phyloP scores from a whole-genome alignment of 2,888 invertebrate species.

The Drosophila niveifrons region DNA sequence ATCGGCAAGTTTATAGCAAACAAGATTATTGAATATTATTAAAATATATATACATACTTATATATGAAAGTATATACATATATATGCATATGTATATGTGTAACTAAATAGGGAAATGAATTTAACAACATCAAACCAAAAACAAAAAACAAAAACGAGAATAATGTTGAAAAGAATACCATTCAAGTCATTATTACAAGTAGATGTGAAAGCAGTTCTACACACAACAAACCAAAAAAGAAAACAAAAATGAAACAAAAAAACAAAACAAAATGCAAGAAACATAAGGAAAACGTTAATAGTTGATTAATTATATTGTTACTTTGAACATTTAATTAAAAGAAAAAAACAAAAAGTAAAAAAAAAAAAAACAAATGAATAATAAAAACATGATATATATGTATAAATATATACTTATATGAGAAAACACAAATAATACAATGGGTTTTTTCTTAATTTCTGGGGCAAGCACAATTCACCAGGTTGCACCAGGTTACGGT shows the following conservation, averaged over 20 bases:
- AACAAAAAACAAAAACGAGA: conserved; percentile 50
- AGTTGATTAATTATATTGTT: conserved; percentile 83
- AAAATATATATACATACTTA: conserved; percentile 48
- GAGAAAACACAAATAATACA: conserved; percentile 73
- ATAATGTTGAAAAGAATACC: conserved; percentile 73
- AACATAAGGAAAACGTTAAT: conserved; percentile 74
- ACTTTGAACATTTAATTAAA: conserved; percentile 83
- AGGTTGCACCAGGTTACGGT: conserved; percentile 33
- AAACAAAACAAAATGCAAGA: conserved; percentile 51
- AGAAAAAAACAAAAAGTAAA: conserved; percentile 50
- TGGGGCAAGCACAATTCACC: conserved; percentile 47
- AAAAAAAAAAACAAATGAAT: conserved; percentile 52
- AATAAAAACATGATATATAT: conserved; percentile 67
- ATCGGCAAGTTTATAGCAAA: conserved; percentile 66
- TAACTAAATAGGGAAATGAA: conserved; percentile 78
- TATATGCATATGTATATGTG: conserved; percentile 57
- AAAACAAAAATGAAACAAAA: conserved; percentile 31
- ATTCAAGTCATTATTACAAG: conserved; percentile 77
- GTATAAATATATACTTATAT: conserved; percentile 76
- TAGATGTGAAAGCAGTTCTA: conserved; percentile 79
- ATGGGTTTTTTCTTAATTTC: conserved; percentile 68
- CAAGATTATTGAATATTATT: conserved; percentile 60
- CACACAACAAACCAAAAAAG: conserved; percentile 55
- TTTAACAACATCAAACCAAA: conserved; percentile 62
- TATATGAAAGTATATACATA: conserved; percentile 44